Base-by-base conservation (phyloP, 2,113 vertebrate species). In the Protobothrops mucrosquamatus region DNA sequence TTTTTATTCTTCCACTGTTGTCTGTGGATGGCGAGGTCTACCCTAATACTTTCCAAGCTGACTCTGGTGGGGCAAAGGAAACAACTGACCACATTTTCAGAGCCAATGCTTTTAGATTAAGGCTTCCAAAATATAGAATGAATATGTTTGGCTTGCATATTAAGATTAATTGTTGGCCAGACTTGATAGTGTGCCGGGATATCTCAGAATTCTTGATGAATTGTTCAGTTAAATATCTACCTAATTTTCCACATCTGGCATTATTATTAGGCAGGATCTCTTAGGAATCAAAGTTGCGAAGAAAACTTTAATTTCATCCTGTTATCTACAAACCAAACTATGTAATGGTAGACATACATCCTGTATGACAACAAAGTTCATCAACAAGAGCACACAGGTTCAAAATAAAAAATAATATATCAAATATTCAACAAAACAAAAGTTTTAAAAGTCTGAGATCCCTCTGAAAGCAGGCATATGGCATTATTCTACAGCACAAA, bases 81-180 rank as follows among this genome's bases (percentile, higher is more conserved):
- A 69, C 12, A 3, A 12, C 15, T 12, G n/a, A 51, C 24, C 6
- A 20, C 48, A 18, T 57, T n/a, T 55, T 48, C 46, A n/a, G 11
- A 20, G 43, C 1, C 55, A 86, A 39, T 48, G 48, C 18, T 54
- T 10, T 24, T 87, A 52, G 22, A 34, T 39, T n/a, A 61, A 6
- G 52, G 20, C 11, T 88, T 88, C 57, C 57, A 48, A 88, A 91
- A 74, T 15, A 46, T 9, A 3, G 24, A 86, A 88, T 91, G 54
- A 55, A 81, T 91, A 34, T 93, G 24, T 34, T 87, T 87, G 92
- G 51, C 46, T 93, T 91, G 61, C 39, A 93, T 48, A 93, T 91
- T 57, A 91, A 91, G 59, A 91, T 11, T 55, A 93, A 87, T 91
- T 91, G 18, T 88, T 91, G 39, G 4, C 52, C 57, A 91, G 57